phyloP scores from a whole-genome alignment of 2,113 vertebrate species.

The Notiomystis cincta region DNA sequence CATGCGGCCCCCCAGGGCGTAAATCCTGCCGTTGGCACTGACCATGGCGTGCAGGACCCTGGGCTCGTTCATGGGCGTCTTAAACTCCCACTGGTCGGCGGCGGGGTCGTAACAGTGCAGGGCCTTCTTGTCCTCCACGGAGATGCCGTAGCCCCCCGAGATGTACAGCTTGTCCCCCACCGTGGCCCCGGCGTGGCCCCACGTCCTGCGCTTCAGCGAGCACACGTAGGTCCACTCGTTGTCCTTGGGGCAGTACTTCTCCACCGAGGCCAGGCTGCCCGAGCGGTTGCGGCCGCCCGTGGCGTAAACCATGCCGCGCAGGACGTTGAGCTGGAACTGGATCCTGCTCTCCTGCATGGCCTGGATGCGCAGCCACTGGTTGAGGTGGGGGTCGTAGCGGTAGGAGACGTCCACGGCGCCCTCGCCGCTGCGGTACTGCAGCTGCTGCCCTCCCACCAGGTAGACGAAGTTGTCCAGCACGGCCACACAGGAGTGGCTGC shows the following conservation, averaged over 20 bases:
- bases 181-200: slow-evolving; percentile 90
- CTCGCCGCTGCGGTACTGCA: slow-evolving; percentile 95
- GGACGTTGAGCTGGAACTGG: slow-evolving; percentile 90
- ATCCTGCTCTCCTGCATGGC: slow-evolving; percentile 94
- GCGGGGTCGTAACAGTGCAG: slow-evolving; percentile 87
- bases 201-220: slow-evolving; percentile 88
- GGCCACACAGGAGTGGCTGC: slow-evolving; percentile 91
- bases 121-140: slow-evolving; percentile 91
- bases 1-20: slow-evolving; percentile 91
- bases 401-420: slow-evolving; percentile 88
- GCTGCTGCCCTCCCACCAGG: slow-evolving; percentile 88
- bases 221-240: slow-evolving; percentile 91
- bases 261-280: slow-evolving; percentile 90
- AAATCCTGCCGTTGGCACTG: slow-evolving; percentile 74
- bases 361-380: slow-evolving; percentile 90
- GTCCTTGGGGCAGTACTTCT: slow-evolving; percentile 88
- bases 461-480: slow-evolving; percentile 97
- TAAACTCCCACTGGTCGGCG: slow-evolving; percentile 87
- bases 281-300: slow-evolving; percentile 92
- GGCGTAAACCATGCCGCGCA: slow-evolving; percentile 85
- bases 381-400: slow-evolving; percentile 92
- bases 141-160: slow-evolving; percentile 92
- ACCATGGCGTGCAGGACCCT: slow-evolving; percentile 93
- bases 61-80: slow-evolving; percentile 90
- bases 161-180: slow-evolving; percentile 83